These are phyloP conservation scores for Phorcus lineatus DNA, from an alignment of 2,888 invertebrate genomes.

Conservation along the genomic window DNA sequence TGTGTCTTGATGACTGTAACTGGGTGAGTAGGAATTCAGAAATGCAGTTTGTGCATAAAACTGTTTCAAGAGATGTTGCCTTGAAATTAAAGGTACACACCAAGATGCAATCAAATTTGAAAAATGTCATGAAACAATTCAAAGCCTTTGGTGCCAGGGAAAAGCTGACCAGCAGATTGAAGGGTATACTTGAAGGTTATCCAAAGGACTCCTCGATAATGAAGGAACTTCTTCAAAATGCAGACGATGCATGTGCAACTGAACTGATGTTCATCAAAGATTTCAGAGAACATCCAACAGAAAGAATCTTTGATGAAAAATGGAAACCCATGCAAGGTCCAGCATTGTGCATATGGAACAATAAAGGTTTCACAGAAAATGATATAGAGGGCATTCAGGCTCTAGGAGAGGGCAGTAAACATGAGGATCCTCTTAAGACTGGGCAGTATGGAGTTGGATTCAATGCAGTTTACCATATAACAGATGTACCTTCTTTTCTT, in stretches of 20 bases:
- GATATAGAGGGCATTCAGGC: conserved; percentile 69
- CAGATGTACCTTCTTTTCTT: conserved; percentile 71
- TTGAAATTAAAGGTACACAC: conserved; percentile 47
- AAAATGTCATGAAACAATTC: not conserved
- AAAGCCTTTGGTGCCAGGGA: conserved; percentile 68
- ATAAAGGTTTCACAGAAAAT: conserved; percentile 63
- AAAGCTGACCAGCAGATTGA: conserved; percentile 63
- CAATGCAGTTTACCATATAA: conserved; percentile 72
- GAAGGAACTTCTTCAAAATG: conserved; percentile 72
- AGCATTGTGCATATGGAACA: conserved; percentile 70
- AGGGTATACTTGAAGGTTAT: conserved; percentile 64
- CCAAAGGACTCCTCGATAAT: conserved; percentile 66
- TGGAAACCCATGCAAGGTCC: conserved; percentile 69
- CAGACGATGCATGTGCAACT: conserved; percentile 68
- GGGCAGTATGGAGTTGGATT: conserved; percentile 74
- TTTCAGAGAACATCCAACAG: conserved; percentile 43
- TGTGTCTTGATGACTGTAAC: conserved; percentile 56
- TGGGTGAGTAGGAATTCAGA: conserved; percentile 45
- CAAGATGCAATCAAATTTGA: conserved; percentile 28
- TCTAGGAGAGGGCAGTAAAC: conserved; percentile 68
- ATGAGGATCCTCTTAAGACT: conserved; percentile 64
- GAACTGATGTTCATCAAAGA: conserved; percentile 69
- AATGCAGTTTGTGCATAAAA: conserved; percentile 40
- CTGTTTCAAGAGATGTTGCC: conserved; percentile 51
- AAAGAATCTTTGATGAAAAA: conserved; percentile 33